Evolutionary conservation across 2,888 invertebrate species (phyloP).

Genomic region (Nomada fucata): DNA sequence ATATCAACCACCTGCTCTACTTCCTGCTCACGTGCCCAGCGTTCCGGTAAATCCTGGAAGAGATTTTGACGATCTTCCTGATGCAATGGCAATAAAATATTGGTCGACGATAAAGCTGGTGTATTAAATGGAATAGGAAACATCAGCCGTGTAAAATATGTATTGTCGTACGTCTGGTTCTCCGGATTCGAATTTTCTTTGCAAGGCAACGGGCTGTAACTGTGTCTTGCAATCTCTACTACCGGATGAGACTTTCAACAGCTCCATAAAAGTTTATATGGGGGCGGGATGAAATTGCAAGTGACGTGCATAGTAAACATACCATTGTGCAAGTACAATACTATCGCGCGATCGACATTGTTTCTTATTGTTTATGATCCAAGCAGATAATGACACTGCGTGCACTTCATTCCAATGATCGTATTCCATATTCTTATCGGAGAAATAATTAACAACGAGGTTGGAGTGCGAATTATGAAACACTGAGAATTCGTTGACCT

Average conservation of each 20-base stretch:
- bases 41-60: conserved; percentile 28
- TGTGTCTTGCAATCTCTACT: background rate
- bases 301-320: background rate
- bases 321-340: conserved; percentile 1
- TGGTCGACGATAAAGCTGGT: conserved; percentile 6
- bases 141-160: background rate
- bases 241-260: conserved; percentile 11
- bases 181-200: background rate
- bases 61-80: conserved; percentile 33
- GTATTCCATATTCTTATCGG: background rate
- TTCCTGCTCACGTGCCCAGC: conserved; percentile 17
- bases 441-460: background rate
- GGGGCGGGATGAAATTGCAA: conserved; percentile 25
- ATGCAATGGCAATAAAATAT: conserved; percentile 32
- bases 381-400: background rate
- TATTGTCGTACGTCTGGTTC: background rate
- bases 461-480: no score
- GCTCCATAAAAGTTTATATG: conserved; percentile 45
- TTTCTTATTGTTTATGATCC: conserved; percentile 30
- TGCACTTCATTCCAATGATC: background rate
- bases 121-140: conserved; percentile 18
- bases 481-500: no score
- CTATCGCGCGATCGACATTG: conserved; percentile 12
- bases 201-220: conserved; percentile 12
- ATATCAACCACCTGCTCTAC: background rate